phyloP scores from a whole-genome alignment of 2,113 vertebrate genomes.

The Micronycteris hirsuta region DNA sequence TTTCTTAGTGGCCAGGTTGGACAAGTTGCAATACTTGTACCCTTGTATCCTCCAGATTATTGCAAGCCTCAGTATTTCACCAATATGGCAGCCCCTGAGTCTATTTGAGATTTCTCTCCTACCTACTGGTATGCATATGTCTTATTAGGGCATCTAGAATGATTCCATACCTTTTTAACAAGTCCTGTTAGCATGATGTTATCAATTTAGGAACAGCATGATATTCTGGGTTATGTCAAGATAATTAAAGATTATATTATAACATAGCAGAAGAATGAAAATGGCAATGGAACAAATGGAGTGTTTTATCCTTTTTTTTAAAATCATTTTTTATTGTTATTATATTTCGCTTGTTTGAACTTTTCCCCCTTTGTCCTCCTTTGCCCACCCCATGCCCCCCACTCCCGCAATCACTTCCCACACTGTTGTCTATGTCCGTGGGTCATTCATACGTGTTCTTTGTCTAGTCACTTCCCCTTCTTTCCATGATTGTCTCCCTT shows the following conservation, averaged over 20 bases:
- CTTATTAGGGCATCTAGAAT: background rate
- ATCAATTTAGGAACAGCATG: background rate
- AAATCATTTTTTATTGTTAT: too few relatives aligned
- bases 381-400: too few relatives aligned
- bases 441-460: too few relatives aligned
- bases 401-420: too few relatives aligned
- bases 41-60: background rate
- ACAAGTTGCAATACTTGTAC: background rate
- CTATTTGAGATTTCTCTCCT: background rate
- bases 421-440: too few relatives aligned
- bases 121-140: background rate
- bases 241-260: background rate
- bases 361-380: too few relatives aligned
- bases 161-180: background rate
- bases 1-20: background rate
- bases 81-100: background rate
- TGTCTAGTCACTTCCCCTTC: too few relatives aligned
- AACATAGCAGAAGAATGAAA: background rate
- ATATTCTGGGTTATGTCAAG: background rate
- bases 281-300: background rate
- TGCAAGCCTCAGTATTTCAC: background rate
- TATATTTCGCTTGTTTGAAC: too few relatives aligned
- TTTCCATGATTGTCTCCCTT: too few relatives aligned
- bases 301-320: too few relatives aligned
- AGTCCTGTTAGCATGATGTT: background rate